Percentiles rank a stretch among this genome's conserved stretches.
Conservation (phyloP, 2,797 vertebrate genomes). For the Tenualosa ilisha region DNA sequence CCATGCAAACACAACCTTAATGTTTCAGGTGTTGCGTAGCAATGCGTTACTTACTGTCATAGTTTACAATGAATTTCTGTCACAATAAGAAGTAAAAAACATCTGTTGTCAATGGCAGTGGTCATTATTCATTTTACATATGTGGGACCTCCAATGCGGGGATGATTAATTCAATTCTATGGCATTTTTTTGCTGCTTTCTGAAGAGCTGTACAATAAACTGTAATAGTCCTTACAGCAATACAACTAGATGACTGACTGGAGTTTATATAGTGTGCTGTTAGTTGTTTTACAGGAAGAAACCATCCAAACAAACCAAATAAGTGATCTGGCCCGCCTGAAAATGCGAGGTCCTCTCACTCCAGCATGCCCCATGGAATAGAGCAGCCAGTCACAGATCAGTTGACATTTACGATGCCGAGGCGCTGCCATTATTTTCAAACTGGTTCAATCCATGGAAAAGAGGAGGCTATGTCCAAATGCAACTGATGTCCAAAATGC, state of each 20-base stretch:
- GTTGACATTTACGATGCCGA: conserved; percentile 1
- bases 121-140: too few relatives aligned
- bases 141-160: too few relatives aligned
- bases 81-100: too few relatives aligned
- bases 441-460: conserved; percentile 18
- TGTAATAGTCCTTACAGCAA: neutral
- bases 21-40: neutral
- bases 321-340: neutral
- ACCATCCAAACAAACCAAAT: neutral
- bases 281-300: conserved; percentile 15
- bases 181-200: neutral
- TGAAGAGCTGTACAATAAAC: neutral
- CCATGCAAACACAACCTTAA: neutral
- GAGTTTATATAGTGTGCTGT: neutral
- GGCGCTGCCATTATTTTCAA: conserved; percentile 25
- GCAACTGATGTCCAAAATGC: neutral
- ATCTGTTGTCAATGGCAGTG: too few relatives aligned
- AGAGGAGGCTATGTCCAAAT: conserved; percentile 15
- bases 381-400: neutral
- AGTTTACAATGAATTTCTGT: neutral
- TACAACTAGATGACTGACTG: neutral
- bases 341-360: neutral
- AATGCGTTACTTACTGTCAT: neutral
- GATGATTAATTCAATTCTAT: too few relatives aligned
- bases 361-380: neutral